Base-by-base conservation (phyloP, 2,113 vertebrate genomes). In the Tenrec ecaudatus region DNA sequence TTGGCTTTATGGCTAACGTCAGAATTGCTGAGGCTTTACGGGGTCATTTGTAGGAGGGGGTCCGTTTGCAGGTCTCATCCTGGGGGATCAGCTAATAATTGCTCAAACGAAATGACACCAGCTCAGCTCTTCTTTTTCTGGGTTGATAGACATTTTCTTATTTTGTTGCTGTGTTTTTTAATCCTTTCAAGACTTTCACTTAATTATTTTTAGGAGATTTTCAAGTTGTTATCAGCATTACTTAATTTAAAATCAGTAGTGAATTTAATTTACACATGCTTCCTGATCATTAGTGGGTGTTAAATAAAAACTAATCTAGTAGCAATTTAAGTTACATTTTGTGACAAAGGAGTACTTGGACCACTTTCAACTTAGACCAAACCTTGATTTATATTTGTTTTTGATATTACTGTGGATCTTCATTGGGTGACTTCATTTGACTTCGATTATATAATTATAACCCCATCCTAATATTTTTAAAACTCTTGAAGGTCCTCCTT, bases 321-420 rank as follows among this genome's bases (percentile, higher is more conserved):
- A 86, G 17, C 9, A 69, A 86, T 69, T 88, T 88, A 90, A 58
- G 80, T 82, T 90, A 73, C 73, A 84, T 85, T 94, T 92, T 80
- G 11, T 78, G 0, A 80, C 58, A 60, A 79, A 89, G 40, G 89
- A 82, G 9, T 19, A 43, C 14, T 47, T 82, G 40, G 75, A 66
- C 29, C 15, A 86, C 6, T 86, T 95, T 94, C 6, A 53, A n/a
- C 53, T 81, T 22, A 62, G 71, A 11, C 11, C 11, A 92, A 76
- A 53, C 53, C 23, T 68, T 53, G 27, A 78, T 43, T 90, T 91
- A 60, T 84, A 43, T 91, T 83, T 94, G 33, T 57, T 40, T 53
- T 69, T 92, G 78, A 73, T 71, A 58, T 80, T 81, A 3, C 64
- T n/a, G 3, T 19, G 27, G 43, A 20, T 57, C 47, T 82, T 15